Evolutionary conservation across 2,888 invertebrate genomes (phyloP).

Genomic region (Eilema sororculum): DNA sequence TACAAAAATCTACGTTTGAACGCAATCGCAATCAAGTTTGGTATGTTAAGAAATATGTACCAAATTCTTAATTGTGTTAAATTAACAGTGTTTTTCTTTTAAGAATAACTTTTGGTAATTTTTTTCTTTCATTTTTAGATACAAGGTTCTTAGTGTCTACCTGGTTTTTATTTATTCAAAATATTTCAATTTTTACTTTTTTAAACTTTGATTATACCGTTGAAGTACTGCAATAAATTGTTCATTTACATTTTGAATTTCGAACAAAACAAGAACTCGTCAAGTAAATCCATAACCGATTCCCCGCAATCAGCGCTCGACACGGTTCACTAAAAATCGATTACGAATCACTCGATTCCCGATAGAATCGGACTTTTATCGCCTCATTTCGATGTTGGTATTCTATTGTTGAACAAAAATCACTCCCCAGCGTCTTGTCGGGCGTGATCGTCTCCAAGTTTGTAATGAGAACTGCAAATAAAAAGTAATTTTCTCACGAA

Average conservation of each 20-base stretch:
- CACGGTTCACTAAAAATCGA: conserved; percentile 30
- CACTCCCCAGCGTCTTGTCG: conserved; percentile 15
- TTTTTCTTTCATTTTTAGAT: too few relatives aligned
- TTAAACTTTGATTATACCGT: too few relatives aligned
- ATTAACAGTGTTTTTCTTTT: too few relatives aligned
- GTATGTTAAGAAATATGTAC: too few relatives aligned
- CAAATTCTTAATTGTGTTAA: too few relatives aligned
- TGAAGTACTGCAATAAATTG: too few relatives aligned
- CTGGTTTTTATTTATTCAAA: too few relatives aligned
- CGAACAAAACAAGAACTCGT: neutral
- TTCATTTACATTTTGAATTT: neutral
- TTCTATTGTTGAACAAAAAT: conserved; percentile 36
- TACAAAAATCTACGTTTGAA: too few relatives aligned
- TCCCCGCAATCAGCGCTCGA: conserved; percentile 11
- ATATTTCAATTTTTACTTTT: too few relatives aligned
- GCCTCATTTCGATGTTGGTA: conserved; percentile 33
- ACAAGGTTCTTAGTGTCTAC: too few relatives aligned
- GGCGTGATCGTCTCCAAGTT: conserved; percentile 20
- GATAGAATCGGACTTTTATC: conserved; percentile 36
- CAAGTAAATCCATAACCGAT: neutral
- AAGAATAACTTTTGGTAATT: too few relatives aligned
- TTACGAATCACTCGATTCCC: conserved; percentile 39
- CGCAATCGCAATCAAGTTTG: too few relatives aligned
- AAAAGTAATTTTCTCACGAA: conserved; percentile 12
- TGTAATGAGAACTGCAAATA: conserved; percentile 26